Conservation (phyloP, 2,888 invertebrate genomes). For the Aporophyla lueneburgensis region DNA sequence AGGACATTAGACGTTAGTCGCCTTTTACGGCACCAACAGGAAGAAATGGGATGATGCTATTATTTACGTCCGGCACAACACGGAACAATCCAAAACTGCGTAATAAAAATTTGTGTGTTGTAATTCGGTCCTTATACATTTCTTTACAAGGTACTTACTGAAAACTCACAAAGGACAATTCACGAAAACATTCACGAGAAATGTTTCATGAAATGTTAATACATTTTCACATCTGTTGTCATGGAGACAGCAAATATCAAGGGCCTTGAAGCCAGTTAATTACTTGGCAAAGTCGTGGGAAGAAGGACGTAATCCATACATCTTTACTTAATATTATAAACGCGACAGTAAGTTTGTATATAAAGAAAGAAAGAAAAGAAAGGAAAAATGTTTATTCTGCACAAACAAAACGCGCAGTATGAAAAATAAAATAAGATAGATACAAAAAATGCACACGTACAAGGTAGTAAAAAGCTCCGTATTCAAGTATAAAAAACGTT, state of each 20-base stretch:
- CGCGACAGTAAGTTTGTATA: background rate
- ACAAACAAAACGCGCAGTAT: no score
- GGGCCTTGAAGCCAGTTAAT: slow-evolving; percentile 17
- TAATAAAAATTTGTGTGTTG: background rate
- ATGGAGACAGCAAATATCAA: slow-evolving; percentile 8
- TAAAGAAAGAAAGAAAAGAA: no score
- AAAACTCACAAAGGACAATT: background rate
- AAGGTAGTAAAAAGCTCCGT: no score
- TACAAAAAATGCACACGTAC: no score
- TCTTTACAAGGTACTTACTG: background rate
- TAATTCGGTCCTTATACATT: background rate
- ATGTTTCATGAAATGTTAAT: slow-evolving; percentile 24
- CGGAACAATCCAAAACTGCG: background rate
- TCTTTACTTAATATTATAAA: background rate
- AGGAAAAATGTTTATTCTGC: no score
- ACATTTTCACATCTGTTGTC: slow-evolving; percentile 10
- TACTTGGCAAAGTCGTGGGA: background rate
- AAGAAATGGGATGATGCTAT: no score
- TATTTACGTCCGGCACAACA: no score
- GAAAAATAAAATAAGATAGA: no score
- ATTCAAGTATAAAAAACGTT: no score
- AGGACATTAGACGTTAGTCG: no score
- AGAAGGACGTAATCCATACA: background rate
- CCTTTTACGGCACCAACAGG: no score
- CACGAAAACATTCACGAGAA: background rate